Conservation (phyloP, 2,797 vertebrate species). For the Potorous gilbertii region DNA sequence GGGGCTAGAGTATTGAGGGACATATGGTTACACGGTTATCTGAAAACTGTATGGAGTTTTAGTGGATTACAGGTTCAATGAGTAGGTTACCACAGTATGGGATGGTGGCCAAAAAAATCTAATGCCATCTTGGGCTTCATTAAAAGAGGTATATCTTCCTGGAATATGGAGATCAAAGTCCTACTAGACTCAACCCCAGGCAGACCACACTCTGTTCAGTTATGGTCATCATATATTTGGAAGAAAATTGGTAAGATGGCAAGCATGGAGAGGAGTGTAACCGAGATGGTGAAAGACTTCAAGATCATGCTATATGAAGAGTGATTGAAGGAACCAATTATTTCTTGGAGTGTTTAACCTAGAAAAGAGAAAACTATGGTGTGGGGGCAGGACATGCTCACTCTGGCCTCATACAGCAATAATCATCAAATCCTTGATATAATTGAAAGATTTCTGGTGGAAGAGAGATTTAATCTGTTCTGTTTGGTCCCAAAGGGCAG, state of each 20-base stretch:
- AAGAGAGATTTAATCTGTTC: not conserved
- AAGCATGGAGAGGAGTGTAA: not conserved
- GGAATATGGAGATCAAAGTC: not conserved
- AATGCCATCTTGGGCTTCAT: not conserved
- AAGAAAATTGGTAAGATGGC: not conserved
- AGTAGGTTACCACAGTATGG: not conserved
- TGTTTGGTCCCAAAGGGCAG: not conserved
- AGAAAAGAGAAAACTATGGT: not conserved
- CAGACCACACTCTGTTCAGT: not conserved
- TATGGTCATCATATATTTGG: not conserved
- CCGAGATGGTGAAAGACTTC: not conserved
- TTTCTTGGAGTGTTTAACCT: not conserved
- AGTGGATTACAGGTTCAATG: not conserved
- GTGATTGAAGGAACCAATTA: not conserved
- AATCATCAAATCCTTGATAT: not conserved
- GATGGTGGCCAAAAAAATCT: not conserved
- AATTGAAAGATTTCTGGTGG: not conserved
- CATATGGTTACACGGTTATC: not conserved
- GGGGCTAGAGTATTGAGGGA: not conserved
- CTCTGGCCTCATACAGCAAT: not conserved
- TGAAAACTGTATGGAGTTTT: not conserved
- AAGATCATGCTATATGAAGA: not conserved
- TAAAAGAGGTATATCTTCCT: not conserved
- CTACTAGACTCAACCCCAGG: not conserved
- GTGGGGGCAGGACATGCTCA: not conserved